These are phyloP conservation scores for Sebastes steindachneri DNA, from an alignment of 2,797 vertebrate species.

Conservation along the genomic window DNA sequence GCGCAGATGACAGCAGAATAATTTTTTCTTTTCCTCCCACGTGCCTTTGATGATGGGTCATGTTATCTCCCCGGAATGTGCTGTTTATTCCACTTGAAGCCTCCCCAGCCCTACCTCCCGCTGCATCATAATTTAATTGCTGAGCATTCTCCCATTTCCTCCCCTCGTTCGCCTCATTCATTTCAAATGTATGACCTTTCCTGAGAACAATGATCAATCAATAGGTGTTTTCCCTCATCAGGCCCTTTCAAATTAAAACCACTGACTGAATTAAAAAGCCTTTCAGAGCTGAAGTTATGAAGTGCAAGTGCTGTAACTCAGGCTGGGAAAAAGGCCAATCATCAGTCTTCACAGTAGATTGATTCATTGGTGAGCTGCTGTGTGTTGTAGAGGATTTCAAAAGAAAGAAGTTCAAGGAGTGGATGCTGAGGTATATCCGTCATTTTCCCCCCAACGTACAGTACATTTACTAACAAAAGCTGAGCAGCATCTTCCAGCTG, in stretches of 20 bases:
- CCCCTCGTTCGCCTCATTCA: constrained; percentile 62
- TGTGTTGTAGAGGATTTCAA: not conserved
- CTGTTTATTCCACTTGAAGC: constrained; percentile 56
- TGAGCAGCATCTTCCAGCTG: constrained; percentile 44
- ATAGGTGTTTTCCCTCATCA: constrained; percentile 73
- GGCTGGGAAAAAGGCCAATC: constrained; percentile 36
- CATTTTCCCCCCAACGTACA: not conserved
- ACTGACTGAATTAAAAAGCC: constrained; percentile 63
- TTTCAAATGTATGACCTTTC: constrained; percentile 83
- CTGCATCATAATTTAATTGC: constrained; percentile 75
- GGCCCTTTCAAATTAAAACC: constrained; percentile 66
- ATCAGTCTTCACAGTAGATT: not conserved
- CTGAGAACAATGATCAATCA: constrained; percentile 81
- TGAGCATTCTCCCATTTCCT: constrained; percentile 29
- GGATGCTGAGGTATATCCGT: not conserved
- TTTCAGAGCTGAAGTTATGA: constrained; percentile 47
- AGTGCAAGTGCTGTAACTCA: constrained; percentile 42
- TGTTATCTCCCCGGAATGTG: constrained; percentile 55
- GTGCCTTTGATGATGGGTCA: constrained; percentile 57
- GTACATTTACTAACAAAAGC: constrained; percentile 12
- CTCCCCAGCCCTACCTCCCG: constrained; percentile 1
- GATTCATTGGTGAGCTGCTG: not conserved
- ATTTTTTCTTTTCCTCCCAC: constrained; percentile 51
- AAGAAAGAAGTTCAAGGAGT: not conserved
- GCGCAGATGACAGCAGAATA: constrained; percentile 46